Percentiles rank a stretch among this genome's conserved stretches.
phyloP scores from a whole-genome alignment of 1,140 invertebrate genomes.

The Sipha flava region DNA sequence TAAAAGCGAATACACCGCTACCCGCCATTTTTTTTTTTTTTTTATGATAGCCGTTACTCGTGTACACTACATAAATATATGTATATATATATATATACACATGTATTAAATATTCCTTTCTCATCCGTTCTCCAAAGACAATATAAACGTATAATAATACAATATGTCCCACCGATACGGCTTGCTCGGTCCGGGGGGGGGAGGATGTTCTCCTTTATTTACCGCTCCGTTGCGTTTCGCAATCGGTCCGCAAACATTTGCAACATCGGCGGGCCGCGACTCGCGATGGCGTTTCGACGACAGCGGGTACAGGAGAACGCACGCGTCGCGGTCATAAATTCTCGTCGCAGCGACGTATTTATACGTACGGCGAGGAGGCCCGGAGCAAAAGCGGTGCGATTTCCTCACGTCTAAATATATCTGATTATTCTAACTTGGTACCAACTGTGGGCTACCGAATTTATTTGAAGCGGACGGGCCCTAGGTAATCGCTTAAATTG shows the following conservation, averaged over 20 bases:
- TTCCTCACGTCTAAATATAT: too few species aligned
- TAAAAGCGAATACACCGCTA: slow-evolving; percentile 9
- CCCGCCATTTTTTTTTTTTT: neutral
- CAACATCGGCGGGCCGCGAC: too few species aligned
- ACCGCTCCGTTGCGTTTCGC: slow-evolving; percentile 8
- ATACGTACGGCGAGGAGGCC: too few species aligned
- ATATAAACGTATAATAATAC: slow-evolving; percentile 21
- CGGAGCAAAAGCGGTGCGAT: too few species aligned
- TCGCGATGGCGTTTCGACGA: too few species aligned
- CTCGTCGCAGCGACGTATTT: too few species aligned
- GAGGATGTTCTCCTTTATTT: slow-evolving; percentile 3
- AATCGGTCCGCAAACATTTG: slow-evolving; percentile 25
- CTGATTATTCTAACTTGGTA: too few species aligned
- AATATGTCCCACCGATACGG: slow-evolving; percentile 26
- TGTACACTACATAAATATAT: neutral
- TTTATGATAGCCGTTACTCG: slow-evolving; percentile 17
- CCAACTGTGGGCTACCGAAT: too few species aligned
- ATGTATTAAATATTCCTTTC: slow-evolving; percentile 24
- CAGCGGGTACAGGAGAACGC: too few species aligned
- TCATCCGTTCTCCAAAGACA: slow-evolving; percentile 27
- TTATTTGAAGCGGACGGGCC: too few species aligned
- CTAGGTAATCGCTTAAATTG: too few species aligned
- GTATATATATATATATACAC: neutral
- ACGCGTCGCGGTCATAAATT: too few species aligned
- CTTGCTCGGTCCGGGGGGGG: neutral